Evolutionary conservation across 2,113 vertebrate species (phyloP), one percentile per base, ranked within the genome.

Genomic region (Delphinus delphis): DNA sequence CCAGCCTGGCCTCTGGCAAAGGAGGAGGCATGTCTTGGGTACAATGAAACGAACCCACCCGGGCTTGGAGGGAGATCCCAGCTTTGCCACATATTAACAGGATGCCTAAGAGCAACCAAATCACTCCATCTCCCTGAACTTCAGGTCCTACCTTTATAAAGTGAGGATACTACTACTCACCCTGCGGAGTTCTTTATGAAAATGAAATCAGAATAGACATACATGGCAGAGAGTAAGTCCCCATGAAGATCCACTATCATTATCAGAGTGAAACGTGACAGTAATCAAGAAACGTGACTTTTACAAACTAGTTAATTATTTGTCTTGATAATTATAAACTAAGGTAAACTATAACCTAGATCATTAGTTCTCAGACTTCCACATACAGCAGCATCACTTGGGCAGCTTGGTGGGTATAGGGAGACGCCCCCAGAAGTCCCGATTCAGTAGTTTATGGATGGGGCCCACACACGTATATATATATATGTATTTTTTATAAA

Each of bases 21-120:
- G 26, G 58, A 91, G 18, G 36, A 87, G 21, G 20, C 17, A 11
- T 13, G 8, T 17, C 3, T 2, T 55, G 60, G 82, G 26, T 53
- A 18, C 12, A 8, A 4, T 8, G 17, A 12, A 85, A 62, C 10
- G 26, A 71, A 7, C 17, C 2, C 0, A 7, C 17, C 3, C 0
- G 3, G 74, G 36, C 18, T n/a, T 28, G 15, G 55, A 79, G 76
- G 44, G 26, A 79, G 60, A 96, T 8, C 65, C 26, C 44, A 41
- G 15, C 33, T 73, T 60, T 60, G 82, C 44, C 31, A 70, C 81
- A 38, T 18, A 17, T 20, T 89, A 21, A 47, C 38, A 82, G 26
- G 23, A 12, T 6, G 36, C 28, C 79, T 83, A 36, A 36, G 17
- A 15, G 12, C 58, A 47, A 33, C 26, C 23, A n/a, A 38, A 23